Evolutionary conservation across 2,888 invertebrate genomes (phyloP).

Genomic region (Strigamia crassipes): DNA sequence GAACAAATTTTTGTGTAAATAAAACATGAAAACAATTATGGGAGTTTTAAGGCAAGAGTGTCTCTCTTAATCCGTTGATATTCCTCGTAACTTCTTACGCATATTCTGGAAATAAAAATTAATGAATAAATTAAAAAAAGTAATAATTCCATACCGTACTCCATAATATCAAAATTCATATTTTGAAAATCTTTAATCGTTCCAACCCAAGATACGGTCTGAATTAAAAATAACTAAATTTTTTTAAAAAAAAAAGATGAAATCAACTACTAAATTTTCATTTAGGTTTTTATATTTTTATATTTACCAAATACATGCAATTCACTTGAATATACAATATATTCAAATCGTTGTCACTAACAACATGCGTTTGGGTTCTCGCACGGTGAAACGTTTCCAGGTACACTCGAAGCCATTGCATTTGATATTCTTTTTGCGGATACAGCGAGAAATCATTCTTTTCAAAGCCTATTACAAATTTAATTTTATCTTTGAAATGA

Average conservation of each 20-base stretch:
- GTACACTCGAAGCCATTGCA: neutral
- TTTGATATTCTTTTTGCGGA: neutral
- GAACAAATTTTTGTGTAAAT: neutral
- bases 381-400: neutral
- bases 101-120: too few relatives aligned
- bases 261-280: neutral
- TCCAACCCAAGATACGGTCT: neutral
- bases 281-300: neutral
- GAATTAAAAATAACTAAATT: neutral
- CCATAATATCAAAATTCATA: neutral
- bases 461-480: neutral
- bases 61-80: too few relatives aligned
- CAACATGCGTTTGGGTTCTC: neutral
- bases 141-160: neutral
- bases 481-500: neutral
- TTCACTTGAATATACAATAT: neutral
- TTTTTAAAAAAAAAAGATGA: neutral
- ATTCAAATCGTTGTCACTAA: neutral
- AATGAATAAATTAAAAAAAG: too few relatives aligned
- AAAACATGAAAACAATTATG: too few relatives aligned
- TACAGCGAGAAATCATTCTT: neutral
- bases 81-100: too few relatives aligned
- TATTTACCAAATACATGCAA: neutral
- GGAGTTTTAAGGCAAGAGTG: too few relatives aligned
- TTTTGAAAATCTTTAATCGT: neutral